Evolutionary conservation across 2,797 vertebrate genomes (phyloP), one percentile per base, ranked within the genome.

Genomic region (Psittacula derbiana): DNA sequence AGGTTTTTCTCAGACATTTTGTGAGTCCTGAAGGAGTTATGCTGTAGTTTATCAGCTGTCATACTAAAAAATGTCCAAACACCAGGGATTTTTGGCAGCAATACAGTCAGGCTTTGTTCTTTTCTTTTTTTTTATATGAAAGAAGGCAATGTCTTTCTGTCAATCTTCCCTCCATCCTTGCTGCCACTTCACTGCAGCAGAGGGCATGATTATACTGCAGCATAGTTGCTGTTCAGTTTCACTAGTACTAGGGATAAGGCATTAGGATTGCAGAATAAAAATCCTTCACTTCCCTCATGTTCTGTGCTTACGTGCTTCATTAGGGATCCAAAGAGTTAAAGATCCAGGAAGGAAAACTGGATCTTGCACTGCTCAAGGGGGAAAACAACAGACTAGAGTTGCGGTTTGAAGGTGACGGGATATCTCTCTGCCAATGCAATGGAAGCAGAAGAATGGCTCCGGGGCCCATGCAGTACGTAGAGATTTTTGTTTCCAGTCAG

Each of bases 401-500:
- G 86, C 43, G 72, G 10, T 93, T 90, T 79, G 72, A 95, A 95
- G 62, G 80, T 81, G 88, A 69, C 61, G 72, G 33, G 69, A 62
- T 90, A 75, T 80, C 38, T 90, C 82, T 72, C 49, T 88, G 85
- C 87, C 72, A 90, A 53, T 20, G 41, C 50, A 95, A 81, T 47
- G 46, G 43, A 12, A 95, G 40, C 66, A 91, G 80, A 94, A 95
- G 53, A 84, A 90, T 94, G 85, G 73, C 91, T 92, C 33, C 13
- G 10, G 87, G 85, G 66, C 47, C 80, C 91, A 80, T 90, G 85
- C 58, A 79, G 65, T 88, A 83, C 88, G 58, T 14, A 91, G 91
- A 81, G 83, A 80, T 73, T 93, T 96, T 96, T 66, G 62, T 96
- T 92, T 94, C 80, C 60, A 93, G 76, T 64, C 90, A 92, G 90